Base-by-base conservation (phyloP, 2,113 vertebrate species). In the Ammospiza nelsoni region DNA sequence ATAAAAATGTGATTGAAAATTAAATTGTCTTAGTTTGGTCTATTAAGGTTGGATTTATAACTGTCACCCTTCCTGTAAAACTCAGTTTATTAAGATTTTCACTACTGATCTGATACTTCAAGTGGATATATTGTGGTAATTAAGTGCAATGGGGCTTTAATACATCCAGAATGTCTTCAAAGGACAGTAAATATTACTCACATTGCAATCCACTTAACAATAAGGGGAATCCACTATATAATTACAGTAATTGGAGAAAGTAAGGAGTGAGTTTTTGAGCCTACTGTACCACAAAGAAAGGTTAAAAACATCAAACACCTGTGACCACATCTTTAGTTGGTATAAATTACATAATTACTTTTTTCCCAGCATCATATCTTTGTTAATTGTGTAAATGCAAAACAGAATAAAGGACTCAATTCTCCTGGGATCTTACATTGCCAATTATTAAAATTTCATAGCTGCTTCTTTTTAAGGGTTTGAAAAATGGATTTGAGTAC, bases 141-240 rank as follows among this genome's bases (percentile, higher is more conserved):
- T 90, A 79, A 87, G 44, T 41, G 10, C 85, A 75, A 82, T 68
- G 31, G 31, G 20, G 3, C 41, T 87, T 93, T 90, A 85, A 79
- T 87, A 68, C 10, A 57, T 79, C 29, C 54, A 79, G 58, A 79
- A 49, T 75, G 57, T 63, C 84, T 95, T 95, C 81, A 91, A 91
- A 95, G 20, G n/a, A 55, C 71, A 61, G 29, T 74, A 63, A 90
- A 29, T 91, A 75, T 81, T 90, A 57, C 14, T 79, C 54, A 85
- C 58, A 67, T 89, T 19, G 51, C 63, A 94, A 88, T 52, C 39
- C 23, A 46, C 66, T 95, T 76, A 90, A 73, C 48, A 83, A 66
- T 86, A 62, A 75, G 19, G 33, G 54, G 31, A 92, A 92, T 75
- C 33, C 15, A 20, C 51, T 61, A 9, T 25, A 39, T 81, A 78